Evolutionary conservation across 1,140 invertebrate genomes (phyloP).

Genomic region (Parasteatoda tepidariorum): DNA sequence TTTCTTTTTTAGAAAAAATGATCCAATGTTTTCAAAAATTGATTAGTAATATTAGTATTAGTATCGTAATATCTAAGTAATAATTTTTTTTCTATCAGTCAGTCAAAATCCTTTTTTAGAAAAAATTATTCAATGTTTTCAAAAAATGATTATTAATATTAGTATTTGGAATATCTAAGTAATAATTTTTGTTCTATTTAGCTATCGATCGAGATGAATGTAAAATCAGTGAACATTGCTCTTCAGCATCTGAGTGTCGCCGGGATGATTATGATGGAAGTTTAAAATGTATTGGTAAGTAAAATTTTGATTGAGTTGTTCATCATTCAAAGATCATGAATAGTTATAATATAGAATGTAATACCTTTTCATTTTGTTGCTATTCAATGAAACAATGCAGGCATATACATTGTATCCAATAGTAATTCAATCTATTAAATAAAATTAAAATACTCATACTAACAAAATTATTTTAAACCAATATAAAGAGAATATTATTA

Average conservation of each 20-base stretch:
- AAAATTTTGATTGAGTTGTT: conserved; percentile 60
- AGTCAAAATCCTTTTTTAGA: neutral
- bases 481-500: too few relatives aligned
- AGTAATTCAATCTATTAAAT: too few relatives aligned
- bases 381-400: too few relatives aligned
- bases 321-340: neutral
- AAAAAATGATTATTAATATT: neutral
- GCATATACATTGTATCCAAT: too few relatives aligned
- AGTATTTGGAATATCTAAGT: neutral
- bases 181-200: conserved; percentile 6
- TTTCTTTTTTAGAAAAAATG: neutral
- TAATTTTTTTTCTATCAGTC: neutral
- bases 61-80: too few relatives aligned
- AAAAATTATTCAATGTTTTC: neutral
- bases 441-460: too few relatives aligned
- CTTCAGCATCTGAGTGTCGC: conserved; percentile 51
- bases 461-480: too few relatives aligned
- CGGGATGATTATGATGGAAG: conserved; percentile 51
- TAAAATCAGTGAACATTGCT: conserved; percentile 58
- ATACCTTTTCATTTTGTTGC: neutral
- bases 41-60: neutral
- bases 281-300: conserved; percentile 60
- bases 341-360: neutral
- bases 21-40: too few relatives aligned
- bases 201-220: conserved; percentile 62